Conservation (phyloP, 2,797 vertebrate genomes). For the Gadopsis bispinosus region DNA sequence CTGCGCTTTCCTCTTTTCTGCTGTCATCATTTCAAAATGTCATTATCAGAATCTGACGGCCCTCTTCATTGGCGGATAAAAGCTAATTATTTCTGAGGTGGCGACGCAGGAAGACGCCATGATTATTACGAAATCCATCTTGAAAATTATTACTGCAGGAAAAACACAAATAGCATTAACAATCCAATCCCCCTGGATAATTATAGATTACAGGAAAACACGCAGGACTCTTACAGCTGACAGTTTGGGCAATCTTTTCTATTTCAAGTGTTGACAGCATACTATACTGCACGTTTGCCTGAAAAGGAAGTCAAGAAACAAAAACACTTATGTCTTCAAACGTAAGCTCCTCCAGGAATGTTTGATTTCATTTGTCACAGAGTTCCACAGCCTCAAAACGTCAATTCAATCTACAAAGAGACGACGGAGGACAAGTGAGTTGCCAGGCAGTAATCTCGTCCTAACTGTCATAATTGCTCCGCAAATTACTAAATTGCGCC, state of each 20-base stretch:
- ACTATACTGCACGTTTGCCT: background rate
- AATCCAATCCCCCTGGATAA: constrained; percentile 4
- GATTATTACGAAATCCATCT: constrained; percentile 4
- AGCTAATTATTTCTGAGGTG: constrained; percentile 22
- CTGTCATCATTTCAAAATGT: constrained; percentile 34
- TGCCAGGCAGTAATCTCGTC: constrained; percentile 48
- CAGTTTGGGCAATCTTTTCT: background rate
- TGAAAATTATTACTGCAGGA: constrained; percentile 3
- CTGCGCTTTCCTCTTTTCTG: constrained; percentile 12
- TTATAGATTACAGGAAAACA: constrained; percentile 15
- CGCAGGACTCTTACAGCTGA: background rate
- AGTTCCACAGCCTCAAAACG: constrained; percentile 11
- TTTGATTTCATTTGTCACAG: constrained; percentile 33
- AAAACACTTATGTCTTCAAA: background rate
- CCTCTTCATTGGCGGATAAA: constrained; percentile 9
- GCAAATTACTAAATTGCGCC: constrained; percentile 34
- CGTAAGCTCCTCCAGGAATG: background rate
- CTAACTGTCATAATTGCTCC: constrained; percentile 33
- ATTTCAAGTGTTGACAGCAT: too few relatives aligned
- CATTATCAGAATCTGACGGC: constrained; percentile 33
- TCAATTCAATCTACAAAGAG: constrained; percentile 57
- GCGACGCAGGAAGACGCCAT: constrained; percentile 9
- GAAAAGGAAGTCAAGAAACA: constrained; percentile 6
- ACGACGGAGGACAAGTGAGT: constrained; percentile 42
- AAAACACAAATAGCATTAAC: constrained; percentile 20